Base-by-base conservation (phyloP, 92 coral and sea anemone genomes). In the Siderastrea siderea region DNA sequence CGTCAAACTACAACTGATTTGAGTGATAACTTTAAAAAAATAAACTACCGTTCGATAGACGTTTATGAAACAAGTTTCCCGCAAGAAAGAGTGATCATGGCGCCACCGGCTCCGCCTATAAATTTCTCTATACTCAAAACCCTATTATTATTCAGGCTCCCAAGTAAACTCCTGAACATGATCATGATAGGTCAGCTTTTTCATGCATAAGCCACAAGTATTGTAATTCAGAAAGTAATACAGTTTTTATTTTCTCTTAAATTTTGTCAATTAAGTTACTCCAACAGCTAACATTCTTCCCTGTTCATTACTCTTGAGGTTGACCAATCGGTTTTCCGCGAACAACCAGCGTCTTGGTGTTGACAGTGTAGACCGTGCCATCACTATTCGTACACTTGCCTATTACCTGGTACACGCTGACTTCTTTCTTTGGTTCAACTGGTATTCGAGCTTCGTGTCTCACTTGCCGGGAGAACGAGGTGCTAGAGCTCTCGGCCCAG, bases 321-420 rank as follows among this genome's bases (percentile, higher is more conserved):
- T 55, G 9, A 63, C 81, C 46, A 66, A 74, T 51, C 7, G 75
- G 58, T 15, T 73, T 44, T 7, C 72, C 87, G 12, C 84, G 68
- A 66, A 87, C 81, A 19, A 87, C 87, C 66, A 87, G 69, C n/a
- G 87, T 80, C 81, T 87, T 87, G 57, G 91, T 87, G 46, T 73
- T 84, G 71, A 87, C 84, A 43, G 80, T 80, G 82, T 87, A 87
- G 53, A 71, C 78, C 47, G 84, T 87, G 3, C 91, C 91, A 80
- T 87, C 91, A 53, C 68, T 80, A 82, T 87, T 87, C 12, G 73
- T 73, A 80, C 91, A 87, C 11, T 54, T 13, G 5, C 87, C 91
- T 51, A 80, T 71, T 54, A 87, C 91, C 75, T 87, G 91, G 73
- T 19, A 87, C 38, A 87, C 87, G 64, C 86, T 87, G 47, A 87